Evolutionary conservation across 2,888 invertebrate genomes (phyloP), one percentile per base, ranked within the genome.

Genomic region (Odiellus spinosus): DNA sequence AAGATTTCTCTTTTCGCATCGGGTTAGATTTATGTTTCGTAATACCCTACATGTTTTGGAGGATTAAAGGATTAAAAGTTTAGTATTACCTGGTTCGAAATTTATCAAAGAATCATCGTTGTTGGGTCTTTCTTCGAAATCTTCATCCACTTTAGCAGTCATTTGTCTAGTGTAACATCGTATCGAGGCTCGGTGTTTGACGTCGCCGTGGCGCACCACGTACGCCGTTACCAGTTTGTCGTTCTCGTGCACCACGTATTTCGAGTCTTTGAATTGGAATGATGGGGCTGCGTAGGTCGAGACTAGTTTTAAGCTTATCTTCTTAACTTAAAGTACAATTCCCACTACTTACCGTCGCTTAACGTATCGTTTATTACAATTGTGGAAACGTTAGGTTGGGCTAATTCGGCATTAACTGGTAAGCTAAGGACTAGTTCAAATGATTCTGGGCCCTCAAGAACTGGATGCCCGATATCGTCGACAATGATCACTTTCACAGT

Each of bases 131-230:
- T 65, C 66, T 8, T 54, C 50, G 45, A 59, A 65, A 53, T 65
- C 66, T 36, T 52, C 48, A 3, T 48, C 53, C 2, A 61, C 63
- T 20, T 50, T 47, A 2, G 65, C 65, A 3, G 63, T 57, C 17
- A 53, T 59, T 48, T 65, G 64, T 17, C 63, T 55, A 0, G 65
- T 66, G 58, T 61, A 66, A 53, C 66, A 66, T 17, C 64, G 55
- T 10, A 66, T 64, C 19, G 59, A 52, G 19, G 64, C 60, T 39
- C 51, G 54, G 26, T 61, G 59, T 43, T 54, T 58, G 36, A 61
- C 47, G 54, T 66, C 66, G 11, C 66, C 66, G 11, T 57, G 53
- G 19, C 65, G 55, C 1, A 55, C 49, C 12, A 66, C 59, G 41
- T 55, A 49, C 4, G 62, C 60, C 32, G 56, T 56, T 10, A 64